Evolutionary conservation across 1,140 invertebrate species (phyloP).

Genomic region (Brachionus plicatilis): DNA sequence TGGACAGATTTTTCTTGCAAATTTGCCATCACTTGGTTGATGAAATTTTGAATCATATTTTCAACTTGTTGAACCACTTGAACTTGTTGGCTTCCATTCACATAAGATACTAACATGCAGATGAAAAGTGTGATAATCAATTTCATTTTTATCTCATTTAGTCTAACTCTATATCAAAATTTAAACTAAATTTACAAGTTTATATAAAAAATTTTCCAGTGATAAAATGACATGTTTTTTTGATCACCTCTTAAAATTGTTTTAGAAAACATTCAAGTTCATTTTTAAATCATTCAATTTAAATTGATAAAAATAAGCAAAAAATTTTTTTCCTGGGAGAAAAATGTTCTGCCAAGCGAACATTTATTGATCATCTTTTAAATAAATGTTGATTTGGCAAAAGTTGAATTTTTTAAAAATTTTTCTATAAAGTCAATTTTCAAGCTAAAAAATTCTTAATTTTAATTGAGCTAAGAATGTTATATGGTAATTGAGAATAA

Average conservation of each 20-base stretch:
- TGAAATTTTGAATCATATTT: background rate
- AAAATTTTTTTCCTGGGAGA: background rate
- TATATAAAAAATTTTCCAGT: background rate
- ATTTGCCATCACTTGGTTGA: background rate
- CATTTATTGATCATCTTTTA: background rate
- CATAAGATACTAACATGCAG: background rate
- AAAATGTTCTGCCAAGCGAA: background rate
- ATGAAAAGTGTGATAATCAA: background rate
- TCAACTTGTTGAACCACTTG: background rate
- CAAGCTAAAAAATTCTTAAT: no score
- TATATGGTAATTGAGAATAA: no score
- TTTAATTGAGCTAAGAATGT: no score
- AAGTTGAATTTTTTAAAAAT: no score
- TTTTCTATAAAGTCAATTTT: no score
- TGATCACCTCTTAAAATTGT: background rate
- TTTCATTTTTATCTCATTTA: background rate
- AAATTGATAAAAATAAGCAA: background rate
- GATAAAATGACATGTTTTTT: background rate
- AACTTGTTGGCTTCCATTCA: background rate
- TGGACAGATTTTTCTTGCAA: background rate
- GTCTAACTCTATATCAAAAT: background rate
- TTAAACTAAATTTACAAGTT: background rate
- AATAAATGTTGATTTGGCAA: no score
- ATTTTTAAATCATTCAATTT: background rate
- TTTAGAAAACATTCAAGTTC: background rate